Conservation (phyloP, 2,888 invertebrate genomes). For the Tetrapedia diversipes region DNA sequence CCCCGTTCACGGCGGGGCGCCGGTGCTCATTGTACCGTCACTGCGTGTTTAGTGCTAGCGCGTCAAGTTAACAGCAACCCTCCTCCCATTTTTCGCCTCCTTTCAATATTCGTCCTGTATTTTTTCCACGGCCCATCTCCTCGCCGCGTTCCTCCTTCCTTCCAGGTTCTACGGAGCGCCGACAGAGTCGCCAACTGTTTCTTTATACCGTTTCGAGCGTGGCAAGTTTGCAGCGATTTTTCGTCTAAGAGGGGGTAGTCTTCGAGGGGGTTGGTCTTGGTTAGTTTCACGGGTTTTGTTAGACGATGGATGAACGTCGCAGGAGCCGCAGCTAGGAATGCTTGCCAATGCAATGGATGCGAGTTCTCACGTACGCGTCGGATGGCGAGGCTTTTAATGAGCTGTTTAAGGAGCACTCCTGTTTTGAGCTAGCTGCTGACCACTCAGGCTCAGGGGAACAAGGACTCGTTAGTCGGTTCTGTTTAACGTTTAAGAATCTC, state of each 20-base stretch:
- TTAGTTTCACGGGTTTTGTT: no score
- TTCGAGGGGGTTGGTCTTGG: background rate
- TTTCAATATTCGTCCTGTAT: no score
- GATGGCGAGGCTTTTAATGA: background rate
- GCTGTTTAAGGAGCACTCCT: constrained; percentile 2
- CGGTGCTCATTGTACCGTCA: constrained; percentile 74
- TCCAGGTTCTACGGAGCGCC: background rate
- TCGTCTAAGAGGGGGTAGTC: background rate
- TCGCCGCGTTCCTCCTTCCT: constrained; percentile 16
- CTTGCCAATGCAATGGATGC: background rate
- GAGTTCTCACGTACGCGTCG: background rate
- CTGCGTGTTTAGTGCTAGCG: constrained; percentile 75
- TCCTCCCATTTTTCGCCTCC: constrained; percentile 54
- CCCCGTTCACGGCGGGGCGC: constrained; percentile 71
- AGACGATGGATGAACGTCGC: background rate
- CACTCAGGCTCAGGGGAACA: constrained; percentile 1
- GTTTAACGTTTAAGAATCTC: background rate
- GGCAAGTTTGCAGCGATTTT: background rate
- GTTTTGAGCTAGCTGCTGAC: background rate
- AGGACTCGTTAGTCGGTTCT: constrained; percentile 21
- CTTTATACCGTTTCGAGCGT: constrained; percentile 42
- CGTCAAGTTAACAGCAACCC: constrained; percentile 75
- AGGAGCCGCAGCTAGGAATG: no score
- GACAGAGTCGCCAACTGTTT: constrained; percentile 50
- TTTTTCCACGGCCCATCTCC: constrained; percentile 18